Conservation (phyloP, 2,888 invertebrate species). For the Sminthurides aquaticus region DNA sequence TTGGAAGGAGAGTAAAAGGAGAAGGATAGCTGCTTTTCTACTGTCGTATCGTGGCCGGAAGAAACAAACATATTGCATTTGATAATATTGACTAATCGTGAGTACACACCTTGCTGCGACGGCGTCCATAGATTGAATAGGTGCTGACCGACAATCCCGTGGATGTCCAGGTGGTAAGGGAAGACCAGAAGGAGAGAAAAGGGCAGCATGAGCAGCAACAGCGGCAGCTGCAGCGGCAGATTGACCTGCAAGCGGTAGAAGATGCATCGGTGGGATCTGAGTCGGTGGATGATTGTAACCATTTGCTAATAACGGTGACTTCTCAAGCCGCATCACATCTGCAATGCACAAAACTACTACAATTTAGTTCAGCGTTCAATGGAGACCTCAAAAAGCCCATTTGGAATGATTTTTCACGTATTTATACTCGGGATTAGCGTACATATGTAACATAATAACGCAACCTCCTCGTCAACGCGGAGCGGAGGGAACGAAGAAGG, state of each 20-base stretch:
- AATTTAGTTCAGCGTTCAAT: neutral
- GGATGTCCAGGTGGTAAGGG: slow-evolving; percentile 63
- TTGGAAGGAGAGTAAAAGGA: no score
- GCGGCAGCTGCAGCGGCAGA: slow-evolving; percentile 46
- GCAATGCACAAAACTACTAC: slow-evolving; percentile 25
- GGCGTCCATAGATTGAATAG: slow-evolving; percentile 59
- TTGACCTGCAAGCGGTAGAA: slow-evolving; percentile 68
- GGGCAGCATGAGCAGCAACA: slow-evolving; percentile 60
- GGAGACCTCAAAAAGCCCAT: no score
- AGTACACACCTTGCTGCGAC: slow-evolving; percentile 64
- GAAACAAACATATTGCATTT: no score
- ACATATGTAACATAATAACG: no score
- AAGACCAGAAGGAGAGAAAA: slow-evolving; percentile 78
- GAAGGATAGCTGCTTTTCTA: no score
- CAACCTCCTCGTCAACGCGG: no score
- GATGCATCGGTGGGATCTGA: slow-evolving; percentile 85
- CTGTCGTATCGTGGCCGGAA: no score
- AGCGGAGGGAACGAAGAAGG: slow-evolving; percentile 17
- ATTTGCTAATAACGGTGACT: slow-evolving; percentile 82
- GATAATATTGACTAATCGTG: no score
- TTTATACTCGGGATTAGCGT: no score
- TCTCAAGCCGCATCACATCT: slow-evolving; percentile 62
- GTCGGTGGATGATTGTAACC: slow-evolving; percentile 91
- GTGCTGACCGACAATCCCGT: slow-evolving; percentile 69
- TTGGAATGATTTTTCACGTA: no score